phyloP scores from a whole-genome alignment of 2,113 vertebrate species.

The Columba livia region DNA sequence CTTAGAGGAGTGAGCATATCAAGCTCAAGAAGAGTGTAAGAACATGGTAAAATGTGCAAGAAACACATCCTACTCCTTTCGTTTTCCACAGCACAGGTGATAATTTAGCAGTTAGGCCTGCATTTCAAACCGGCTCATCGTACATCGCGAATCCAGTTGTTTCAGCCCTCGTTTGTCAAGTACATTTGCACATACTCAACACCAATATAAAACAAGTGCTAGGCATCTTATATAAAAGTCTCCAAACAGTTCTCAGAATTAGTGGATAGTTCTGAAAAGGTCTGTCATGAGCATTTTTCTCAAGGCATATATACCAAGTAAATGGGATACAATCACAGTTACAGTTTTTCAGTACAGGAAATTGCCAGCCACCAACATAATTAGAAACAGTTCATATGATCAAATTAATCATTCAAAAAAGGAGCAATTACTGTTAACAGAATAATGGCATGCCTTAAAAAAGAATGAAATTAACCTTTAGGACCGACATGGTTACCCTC shows the following conservation, averaged over 20 bases:
- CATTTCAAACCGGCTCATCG: not conserved
- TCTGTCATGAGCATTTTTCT: constrained; percentile 4
- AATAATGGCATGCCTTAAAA: constrained; percentile 61
- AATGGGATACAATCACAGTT: constrained; percentile 42
- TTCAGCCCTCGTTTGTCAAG: not conserved
- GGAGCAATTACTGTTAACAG: constrained; percentile 64
- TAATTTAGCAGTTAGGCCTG: not conserved
- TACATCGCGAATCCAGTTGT: not conserved
- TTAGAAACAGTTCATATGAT: constrained; percentile 62
- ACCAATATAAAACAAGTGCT: not conserved
- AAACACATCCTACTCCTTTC: not conserved
- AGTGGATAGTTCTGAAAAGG: not conserved
- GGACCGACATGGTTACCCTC: constrained; percentile 15
- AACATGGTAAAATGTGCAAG: not conserved
- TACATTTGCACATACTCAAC: not conserved
- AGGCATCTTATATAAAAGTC: not conserved
- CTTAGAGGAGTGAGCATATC: not conserved
- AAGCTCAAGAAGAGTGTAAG: not conserved
- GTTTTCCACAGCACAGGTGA: constrained; percentile 2
- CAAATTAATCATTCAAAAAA: constrained; percentile 68
- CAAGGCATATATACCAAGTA: not conserved
- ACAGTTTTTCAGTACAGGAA: constrained; percentile 45
- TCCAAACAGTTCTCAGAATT: not conserved
- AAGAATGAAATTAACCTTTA: constrained; percentile 69
- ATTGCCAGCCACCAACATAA: constrained; percentile 62